phyloP scores from a whole-genome alignment of 2,797 vertebrate genomes.

The Pseudotriccus pelzelni region DNA sequence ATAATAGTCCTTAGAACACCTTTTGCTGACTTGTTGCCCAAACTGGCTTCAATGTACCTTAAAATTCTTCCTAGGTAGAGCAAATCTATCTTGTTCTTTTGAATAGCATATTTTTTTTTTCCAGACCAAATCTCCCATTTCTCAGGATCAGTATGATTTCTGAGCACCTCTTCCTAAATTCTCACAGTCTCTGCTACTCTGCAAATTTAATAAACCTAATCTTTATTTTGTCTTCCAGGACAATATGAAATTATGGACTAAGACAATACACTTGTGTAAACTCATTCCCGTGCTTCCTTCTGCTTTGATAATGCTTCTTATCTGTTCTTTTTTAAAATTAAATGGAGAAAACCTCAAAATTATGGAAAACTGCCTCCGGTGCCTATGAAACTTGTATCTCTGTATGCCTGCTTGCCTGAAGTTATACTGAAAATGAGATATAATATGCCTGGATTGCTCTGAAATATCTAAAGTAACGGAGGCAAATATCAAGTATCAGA shows the following conservation, averaged over 20 bases:
- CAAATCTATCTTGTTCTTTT: neutral
- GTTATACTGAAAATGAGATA: neutral
- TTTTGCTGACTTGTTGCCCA: neutral
- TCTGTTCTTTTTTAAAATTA: neutral
- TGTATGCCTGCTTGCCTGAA: neutral
- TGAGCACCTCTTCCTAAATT: neutral
- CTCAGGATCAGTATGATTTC: neutral
- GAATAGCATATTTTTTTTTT: neutral
- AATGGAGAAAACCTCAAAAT: neutral
- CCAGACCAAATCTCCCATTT: neutral
- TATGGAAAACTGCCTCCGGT: neutral
- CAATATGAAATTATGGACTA: neutral
- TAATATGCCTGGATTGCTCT: neutral
- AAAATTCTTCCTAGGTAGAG: neutral
- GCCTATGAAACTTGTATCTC: neutral
- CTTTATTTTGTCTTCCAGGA: neutral
- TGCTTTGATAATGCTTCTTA: neutral
- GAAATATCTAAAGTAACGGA: neutral
- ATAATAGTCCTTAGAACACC: neutral
- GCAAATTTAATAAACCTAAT: neutral
- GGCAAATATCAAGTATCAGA: neutral
- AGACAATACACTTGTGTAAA: neutral
- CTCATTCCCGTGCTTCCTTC: neutral
- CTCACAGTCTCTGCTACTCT: neutral
- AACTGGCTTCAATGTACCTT: neutral